Percentiles rank a stretch among this genome's conserved stretches.
phyloP scores from a whole-genome alignment of 2,888 invertebrate species.

The Hipparchia semele region DNA sequence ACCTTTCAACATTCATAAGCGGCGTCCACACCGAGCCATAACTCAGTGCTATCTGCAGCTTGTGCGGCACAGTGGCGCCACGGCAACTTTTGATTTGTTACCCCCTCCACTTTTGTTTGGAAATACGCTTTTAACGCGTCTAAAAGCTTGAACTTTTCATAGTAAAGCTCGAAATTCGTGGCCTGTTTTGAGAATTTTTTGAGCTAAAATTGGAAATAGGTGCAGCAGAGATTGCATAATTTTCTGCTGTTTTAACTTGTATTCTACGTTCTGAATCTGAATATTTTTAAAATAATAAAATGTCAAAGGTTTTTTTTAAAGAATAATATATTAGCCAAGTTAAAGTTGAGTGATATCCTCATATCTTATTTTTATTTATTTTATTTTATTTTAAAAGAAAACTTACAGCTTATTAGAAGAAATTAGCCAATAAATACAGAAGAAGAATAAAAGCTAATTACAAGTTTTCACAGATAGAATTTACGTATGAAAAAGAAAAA shows the following conservation, averaged over 20 bases:
- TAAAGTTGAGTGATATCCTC: too few species aligned
- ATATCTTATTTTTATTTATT: too few species aligned
- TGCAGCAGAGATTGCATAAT: neutral
- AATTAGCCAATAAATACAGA: too few species aligned
- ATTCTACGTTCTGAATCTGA: too few species aligned
- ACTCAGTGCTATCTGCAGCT: slow-evolving; percentile 32
- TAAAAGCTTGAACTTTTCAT: slow-evolving; percentile 1
- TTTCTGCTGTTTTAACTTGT: neutral
- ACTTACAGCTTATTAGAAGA: too few species aligned
- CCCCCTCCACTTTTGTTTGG: slow-evolving; percentile 26
- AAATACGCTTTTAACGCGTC: slow-evolving; percentile 12
- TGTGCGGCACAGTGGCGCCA: slow-evolving; percentile 9
- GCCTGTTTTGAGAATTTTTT: neutral
- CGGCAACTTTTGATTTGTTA: slow-evolving; percentile 33
- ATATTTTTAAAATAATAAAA: too few species aligned
- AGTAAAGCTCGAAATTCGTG: neutral
- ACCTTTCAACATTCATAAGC: slow-evolving; percentile 21
- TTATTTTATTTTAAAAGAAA: too few species aligned
- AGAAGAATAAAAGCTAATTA: too few species aligned
- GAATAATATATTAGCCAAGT: too few species aligned
- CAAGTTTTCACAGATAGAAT: too few species aligned
- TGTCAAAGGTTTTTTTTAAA: too few species aligned
- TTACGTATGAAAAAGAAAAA: too few species aligned
- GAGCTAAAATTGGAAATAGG: neutral
- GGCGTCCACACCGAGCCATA: slow-evolving; percentile 16